A percentile compares a stretch with the other conserved stretches of the same genome.
Conservation (phyloP, 2,888 invertebrate genomes). For the Sphaeridia pumilis region DNA sequence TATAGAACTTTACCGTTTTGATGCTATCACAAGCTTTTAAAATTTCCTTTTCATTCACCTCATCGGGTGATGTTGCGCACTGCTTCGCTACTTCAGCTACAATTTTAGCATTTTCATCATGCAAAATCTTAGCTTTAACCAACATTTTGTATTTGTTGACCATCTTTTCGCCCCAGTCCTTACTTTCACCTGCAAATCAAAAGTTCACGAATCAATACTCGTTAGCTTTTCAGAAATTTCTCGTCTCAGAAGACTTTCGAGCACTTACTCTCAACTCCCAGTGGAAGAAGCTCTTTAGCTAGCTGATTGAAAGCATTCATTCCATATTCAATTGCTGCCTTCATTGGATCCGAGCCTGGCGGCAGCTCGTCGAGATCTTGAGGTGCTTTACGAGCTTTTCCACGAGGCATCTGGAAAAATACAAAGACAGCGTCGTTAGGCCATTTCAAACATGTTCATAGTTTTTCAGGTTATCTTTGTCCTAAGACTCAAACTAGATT, state of each 20-base stretch:
- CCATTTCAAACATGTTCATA: too few species aligned
- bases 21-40: not conserved
- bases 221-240: not conserved
- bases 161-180: not conserved
- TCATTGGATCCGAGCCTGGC: not conserved
- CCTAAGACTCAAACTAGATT: too few species aligned
- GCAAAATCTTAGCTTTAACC: not conserved
- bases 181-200: not conserved
- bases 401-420: too few species aligned
- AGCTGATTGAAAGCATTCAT: not conserved
- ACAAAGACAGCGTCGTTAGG: too few species aligned
- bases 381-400: too few species aligned
- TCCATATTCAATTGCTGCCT: not conserved
- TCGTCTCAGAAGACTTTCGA: not conserved
- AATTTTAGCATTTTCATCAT: not conserved
- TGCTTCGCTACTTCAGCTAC: not conserved
- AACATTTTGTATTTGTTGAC: not conserved
- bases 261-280: not conserved
- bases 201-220: not conserved
- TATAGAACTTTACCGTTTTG: not conserved
- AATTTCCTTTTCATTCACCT: not conserved
- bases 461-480: too few species aligned
- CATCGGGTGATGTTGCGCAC: not conserved
- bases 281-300: not conserved
- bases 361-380: too few species aligned